Percentiles rank a stretch among this genome's conserved stretches.
Conservation (phyloP, 1,140 invertebrate genomes). For the Drosophila hydei region DNA sequence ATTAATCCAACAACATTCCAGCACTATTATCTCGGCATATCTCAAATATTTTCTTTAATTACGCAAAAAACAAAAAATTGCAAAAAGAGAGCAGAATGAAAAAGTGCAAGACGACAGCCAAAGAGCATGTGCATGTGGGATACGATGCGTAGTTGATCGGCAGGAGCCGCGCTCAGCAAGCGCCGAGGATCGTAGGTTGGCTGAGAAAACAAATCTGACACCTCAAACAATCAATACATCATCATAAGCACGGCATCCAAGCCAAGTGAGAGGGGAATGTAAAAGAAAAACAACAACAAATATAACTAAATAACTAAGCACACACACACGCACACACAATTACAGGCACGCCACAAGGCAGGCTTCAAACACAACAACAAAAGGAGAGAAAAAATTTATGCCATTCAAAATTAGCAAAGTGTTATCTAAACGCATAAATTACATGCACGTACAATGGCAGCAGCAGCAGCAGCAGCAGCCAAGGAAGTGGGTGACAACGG, state of each 20-base stretch:
- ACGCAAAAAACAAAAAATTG: constrained; percentile 50
- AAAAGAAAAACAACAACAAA: constrained; percentile 42
- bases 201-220: constrained; percentile 74
- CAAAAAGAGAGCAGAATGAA: background rate
- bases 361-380: constrained; percentile 26
- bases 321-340: constrained; percentile 73
- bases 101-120: constrained; percentile 17
- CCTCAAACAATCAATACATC: constrained; percentile 81
- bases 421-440: constrained; percentile 83
- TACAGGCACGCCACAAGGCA: constrained; percentile 59
- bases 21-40: constrained; percentile 81
- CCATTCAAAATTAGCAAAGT: constrained; percentile 83
- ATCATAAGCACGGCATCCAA: constrained; percentile 76
- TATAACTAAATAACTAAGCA: constrained; percentile 20
- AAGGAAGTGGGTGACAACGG: constrained; percentile 43
- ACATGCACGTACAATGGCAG: constrained; percentile 73
- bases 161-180: constrained; percentile 9
- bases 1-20: constrained; percentile 82
- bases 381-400: constrained; percentile 68
- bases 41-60: constrained; percentile 82
- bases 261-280: constrained; percentile 9
- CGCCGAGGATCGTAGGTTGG: constrained; percentile 25
- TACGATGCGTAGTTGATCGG: constrained; percentile 6
- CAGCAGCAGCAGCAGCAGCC: background rate
- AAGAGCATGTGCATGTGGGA: constrained; percentile 22